Evolutionary conservation across 2,888 invertebrate genomes (phyloP).

Genomic region (Melieria omissa): DNA sequence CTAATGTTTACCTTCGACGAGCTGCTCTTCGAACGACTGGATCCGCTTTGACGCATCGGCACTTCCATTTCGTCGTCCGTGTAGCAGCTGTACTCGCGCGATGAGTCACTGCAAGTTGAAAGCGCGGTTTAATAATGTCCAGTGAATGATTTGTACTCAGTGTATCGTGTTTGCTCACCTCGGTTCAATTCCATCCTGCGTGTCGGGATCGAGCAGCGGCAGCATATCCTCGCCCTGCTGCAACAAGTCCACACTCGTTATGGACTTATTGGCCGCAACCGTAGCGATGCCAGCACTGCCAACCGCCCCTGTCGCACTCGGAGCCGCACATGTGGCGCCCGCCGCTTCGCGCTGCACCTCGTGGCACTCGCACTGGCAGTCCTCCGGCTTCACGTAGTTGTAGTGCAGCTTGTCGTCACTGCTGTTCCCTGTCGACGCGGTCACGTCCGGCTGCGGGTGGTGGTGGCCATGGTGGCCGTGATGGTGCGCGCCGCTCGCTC

Average conservation of each 20-base stretch:
- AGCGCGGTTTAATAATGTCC: background rate
- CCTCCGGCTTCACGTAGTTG: slow-evolving; percentile 87
- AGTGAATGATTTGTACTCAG: too few species aligned
- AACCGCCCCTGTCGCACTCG: slow-evolving; percentile 45
- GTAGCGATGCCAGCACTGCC: slow-evolving; percentile 44
- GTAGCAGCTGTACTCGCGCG: slow-evolving; percentile 70
- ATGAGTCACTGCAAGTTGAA: slow-evolving; percentile 67
- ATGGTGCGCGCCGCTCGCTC: slow-evolving; percentile 38
- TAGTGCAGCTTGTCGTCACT: slow-evolving; percentile 68
- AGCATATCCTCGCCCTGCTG: slow-evolving; percentile 69
- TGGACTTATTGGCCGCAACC: slow-evolving; percentile 53
- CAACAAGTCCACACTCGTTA: slow-evolving; percentile 60
- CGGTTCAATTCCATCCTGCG: slow-evolving; percentile 61
- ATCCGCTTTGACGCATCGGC: slow-evolving; percentile 46
- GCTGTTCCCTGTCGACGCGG: slow-evolving; percentile 20
- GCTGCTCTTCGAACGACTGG: slow-evolving; percentile 46
- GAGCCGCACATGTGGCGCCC: slow-evolving; percentile 46
- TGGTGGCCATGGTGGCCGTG: slow-evolving; percentile 47
- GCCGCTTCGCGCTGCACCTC: slow-evolving; percentile 67
- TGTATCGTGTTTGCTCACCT: slow-evolving; percentile 50
- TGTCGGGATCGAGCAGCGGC: slow-evolving; percentile 67
- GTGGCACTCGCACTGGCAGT: slow-evolving; percentile 89
- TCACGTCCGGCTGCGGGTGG: slow-evolving; percentile 43
- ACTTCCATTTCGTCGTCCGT: slow-evolving; percentile 58
- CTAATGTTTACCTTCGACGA: slow-evolving; percentile 48